A percentile compares a stretch with the other conserved stretches of the same genome.
These are phyloP conservation scores for Xylocopa sonorina DNA, from an alignment of 1,140 invertebrate species.

Conservation along the genomic window DNA sequence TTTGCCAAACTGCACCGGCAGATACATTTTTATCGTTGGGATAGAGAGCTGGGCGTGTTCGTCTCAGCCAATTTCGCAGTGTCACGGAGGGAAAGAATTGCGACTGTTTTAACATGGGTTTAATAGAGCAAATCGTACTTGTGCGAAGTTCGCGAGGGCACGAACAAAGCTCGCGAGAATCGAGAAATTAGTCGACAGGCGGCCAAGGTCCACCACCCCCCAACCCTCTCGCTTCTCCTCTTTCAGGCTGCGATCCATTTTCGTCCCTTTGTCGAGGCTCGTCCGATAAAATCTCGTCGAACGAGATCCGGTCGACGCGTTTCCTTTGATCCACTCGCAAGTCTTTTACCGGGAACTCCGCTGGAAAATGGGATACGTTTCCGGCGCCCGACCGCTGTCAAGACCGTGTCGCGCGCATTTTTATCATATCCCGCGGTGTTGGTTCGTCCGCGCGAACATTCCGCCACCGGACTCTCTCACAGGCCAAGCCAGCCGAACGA, in stretches of 20 bases:
- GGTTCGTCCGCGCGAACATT: too few relatives aligned
- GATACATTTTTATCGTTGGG: slow-evolving; percentile 32
- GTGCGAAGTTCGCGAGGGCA: background rate
- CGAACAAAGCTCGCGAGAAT: background rate
- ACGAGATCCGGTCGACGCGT: slow-evolving; percentile 17
- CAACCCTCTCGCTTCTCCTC: background rate
- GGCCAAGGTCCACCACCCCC: too few relatives aligned
- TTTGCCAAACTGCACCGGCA: slow-evolving; percentile 2
- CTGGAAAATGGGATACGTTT: slow-evolving; percentile 23
- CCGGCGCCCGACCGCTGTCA: background rate
- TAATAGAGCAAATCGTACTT: background rate
- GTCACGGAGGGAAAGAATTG: slow-evolving; percentile 1
- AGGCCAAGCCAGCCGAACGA: too few relatives aligned
- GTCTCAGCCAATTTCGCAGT: background rate
- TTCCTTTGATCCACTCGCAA: slow-evolving; percentile 24
- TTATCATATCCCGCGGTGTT: slow-evolving; percentile 19
- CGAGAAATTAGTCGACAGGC: slow-evolving; percentile 22
- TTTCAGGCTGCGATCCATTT: slow-evolving; percentile 25
- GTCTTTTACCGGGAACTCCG: slow-evolving; percentile 31
- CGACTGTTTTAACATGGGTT: background rate
- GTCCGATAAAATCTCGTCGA: slow-evolving; percentile 38
- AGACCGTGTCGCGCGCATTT: slow-evolving; percentile 7
- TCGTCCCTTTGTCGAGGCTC: slow-evolving; percentile 26
- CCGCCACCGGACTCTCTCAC: too few relatives aligned
- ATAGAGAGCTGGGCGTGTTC: too few relatives aligned